Evolutionary conservation across 2,797 vertebrate species (phyloP), one percentile per base, ranked within the genome.

Genomic region (Enteromius viviparus): DNA sequence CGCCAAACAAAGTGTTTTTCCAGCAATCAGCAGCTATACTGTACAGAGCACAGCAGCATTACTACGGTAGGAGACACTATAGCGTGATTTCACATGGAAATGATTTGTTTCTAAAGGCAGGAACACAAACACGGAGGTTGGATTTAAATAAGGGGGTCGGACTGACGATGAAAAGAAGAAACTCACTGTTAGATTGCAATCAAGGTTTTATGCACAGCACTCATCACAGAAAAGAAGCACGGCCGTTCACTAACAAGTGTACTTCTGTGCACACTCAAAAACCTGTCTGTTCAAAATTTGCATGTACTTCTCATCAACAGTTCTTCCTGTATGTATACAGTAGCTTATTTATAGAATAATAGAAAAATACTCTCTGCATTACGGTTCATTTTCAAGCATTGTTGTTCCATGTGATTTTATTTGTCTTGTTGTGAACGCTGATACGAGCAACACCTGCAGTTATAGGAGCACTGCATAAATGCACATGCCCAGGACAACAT

Each of bases 101-200:
- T 62, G 19, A 75, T 55, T 65, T 65, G 45, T 66, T 65, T 42
- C 15, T 85, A 77, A 82, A 78, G 51, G 53, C 49, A 64, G 66
- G 51, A 40, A 70, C 68, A 83, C 80, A 72, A 84, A 80, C 11
- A 69, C 53, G 15, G 37, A 74, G 58, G 72, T 34, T 66, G 66
- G 58, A 65, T 58, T 60, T 76, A 85, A 85, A 86, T 78, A 60
- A 80, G 68, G 74, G 76, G 45, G 64, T 82, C 42, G 49, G 58
- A 26, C 71, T 69, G 55, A 21, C 66, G 45, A 62, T 81, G 72
- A 83, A 85, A 78, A 78, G 81, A 83, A 88, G 78, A 85, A 85
- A 84, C 87, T 84, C 80, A 58, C 71, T 37, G 82, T 86, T 82
- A 86, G 84, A 88, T 86, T 86, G 85, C 84, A 88, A 88, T 88